These are phyloP conservation scores for Erebia palarica DNA, from an alignment of 2,888 invertebrate genomes.

Conservation along the genomic window DNA sequence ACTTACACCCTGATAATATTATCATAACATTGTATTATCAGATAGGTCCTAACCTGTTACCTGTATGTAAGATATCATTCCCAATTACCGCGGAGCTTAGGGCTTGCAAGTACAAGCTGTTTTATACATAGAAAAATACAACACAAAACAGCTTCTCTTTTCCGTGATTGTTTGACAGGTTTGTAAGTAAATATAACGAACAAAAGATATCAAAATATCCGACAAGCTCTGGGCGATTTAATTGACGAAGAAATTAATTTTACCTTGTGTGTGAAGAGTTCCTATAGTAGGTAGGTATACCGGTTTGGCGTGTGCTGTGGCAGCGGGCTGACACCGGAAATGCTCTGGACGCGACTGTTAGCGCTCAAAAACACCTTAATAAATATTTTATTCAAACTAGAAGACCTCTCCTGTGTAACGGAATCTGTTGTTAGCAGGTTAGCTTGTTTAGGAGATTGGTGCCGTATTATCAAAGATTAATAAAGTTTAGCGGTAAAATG, in stretches of 20 bases:
- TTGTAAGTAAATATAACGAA: too few relatives aligned
- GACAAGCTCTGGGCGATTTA: too few relatives aligned
- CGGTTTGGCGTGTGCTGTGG: constrained; percentile 75
- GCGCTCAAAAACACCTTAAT: constrained; percentile 39
- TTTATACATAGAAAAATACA: too few relatives aligned
- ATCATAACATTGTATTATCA: too few relatives aligned
- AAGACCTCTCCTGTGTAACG: constrained; percentile 27
- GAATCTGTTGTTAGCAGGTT: constrained; percentile 10
- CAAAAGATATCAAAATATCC: too few relatives aligned
- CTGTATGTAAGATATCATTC: too few relatives aligned
- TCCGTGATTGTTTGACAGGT: too few relatives aligned
- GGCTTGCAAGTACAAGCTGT: too few relatives aligned
- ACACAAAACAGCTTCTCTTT: too few relatives aligned
- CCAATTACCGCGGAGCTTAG: too few relatives aligned
- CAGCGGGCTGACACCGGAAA: constrained; percentile 46
- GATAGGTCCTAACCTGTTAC: too few relatives aligned
- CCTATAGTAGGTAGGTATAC: constrained; percentile 50
- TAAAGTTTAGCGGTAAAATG: not conserved
- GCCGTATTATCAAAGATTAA: not conserved
- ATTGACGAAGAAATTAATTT: not conserved
- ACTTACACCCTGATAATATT: too few relatives aligned
- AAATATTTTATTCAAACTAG: constrained; percentile 40
- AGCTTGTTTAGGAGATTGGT: not conserved
- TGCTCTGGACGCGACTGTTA: constrained; percentile 42
- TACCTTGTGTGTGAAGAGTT: constrained; percentile 23